Base-by-base conservation (phyloP, 2,797 vertebrate species). In the Todus mexicanus region DNA sequence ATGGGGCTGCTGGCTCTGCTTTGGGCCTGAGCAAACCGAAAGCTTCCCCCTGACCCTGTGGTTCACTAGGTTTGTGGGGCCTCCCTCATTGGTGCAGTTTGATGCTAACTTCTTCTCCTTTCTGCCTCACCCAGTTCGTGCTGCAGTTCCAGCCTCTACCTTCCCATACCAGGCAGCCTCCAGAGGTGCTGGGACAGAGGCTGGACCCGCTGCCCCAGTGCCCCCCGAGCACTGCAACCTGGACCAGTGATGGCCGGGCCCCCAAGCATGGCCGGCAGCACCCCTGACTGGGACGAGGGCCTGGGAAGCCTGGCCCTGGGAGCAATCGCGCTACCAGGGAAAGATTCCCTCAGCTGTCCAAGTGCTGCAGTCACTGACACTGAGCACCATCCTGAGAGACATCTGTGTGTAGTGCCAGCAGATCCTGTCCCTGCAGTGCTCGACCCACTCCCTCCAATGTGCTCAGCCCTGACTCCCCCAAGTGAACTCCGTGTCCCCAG, bases 141-240 rank as follows among this genome's bases (percentile, higher is more conserved):
- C 71, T 82, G 63, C 72, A 69, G 83, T 87, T 89, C 42, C 63
- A 93, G 68, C 51, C 53, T 89, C 91, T 92, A n/a, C 26, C 38
- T 7, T 89, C 56, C 53, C 6, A 0, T 78, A 59, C 63, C 65
- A 79, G 56, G 37, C 87, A 83, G 79, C 14, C 38, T 43, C 54
- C 47, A 72, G 91, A 86, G 71, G 71, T 92, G 85, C 56, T 92
- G 88, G 92, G 72, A 70, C 86, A 82, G 93, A 86, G 74, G 81
- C 84, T 73, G 81, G 83, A 92, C 45, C 93, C 2, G 2, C 86
- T 94, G 65, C 65, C 88, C 68, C 37, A 80, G 60, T 16, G 1
- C 45, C 68, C 23, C 64, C 74, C 54, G 65, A 70, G 40, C 64
- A 47, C 80, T 82, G 83, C 80, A 77, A n/a, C 68, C 54, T 76